Conservation (phyloP, 1,140 invertebrate genomes). For the Eueides isabella region DNA sequence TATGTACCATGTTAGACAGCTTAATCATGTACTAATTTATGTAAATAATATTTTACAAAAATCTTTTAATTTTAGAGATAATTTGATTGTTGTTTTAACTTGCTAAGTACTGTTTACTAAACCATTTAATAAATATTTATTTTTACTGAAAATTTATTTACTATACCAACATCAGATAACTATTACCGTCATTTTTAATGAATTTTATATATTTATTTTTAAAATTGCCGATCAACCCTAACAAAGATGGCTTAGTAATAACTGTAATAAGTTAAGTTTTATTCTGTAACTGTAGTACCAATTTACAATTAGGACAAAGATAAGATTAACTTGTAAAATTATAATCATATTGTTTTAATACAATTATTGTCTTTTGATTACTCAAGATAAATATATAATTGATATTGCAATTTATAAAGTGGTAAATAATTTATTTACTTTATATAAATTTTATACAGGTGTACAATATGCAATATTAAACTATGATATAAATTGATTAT, state of each 20-base stretch:
- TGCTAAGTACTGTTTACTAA: too few species aligned
- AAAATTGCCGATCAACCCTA: neutral
- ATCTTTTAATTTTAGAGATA: too few species aligned
- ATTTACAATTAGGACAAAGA: constrained; percentile 28
- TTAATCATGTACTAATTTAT: neutral
- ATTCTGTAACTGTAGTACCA: constrained; percentile 1
- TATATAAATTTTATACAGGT: neutral
- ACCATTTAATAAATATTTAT: too few species aligned
- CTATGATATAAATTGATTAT: too few species aligned
- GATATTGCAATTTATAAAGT: neutral
- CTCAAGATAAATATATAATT: constrained; percentile 15
- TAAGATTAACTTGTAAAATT: constrained; percentile 23
- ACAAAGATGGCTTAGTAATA: neutral
- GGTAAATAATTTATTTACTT: neutral
- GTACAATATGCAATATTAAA: too few species aligned
- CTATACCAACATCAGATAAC: neutral
- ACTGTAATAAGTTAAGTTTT: neutral
- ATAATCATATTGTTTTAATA: constrained; percentile 23
- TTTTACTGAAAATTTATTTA: neutral
- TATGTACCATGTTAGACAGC: neutral
- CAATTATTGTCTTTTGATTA: constrained; percentile 12
- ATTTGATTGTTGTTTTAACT: too few species aligned
- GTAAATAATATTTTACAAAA: neutral
- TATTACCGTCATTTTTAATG: neutral
- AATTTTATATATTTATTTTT: neutral